Percentiles rank a stretch among this genome's conserved stretches.
phyloP scores from a whole-genome alignment of 2,797 vertebrate genomes.

The Orientallactaga sibirica region DNA sequence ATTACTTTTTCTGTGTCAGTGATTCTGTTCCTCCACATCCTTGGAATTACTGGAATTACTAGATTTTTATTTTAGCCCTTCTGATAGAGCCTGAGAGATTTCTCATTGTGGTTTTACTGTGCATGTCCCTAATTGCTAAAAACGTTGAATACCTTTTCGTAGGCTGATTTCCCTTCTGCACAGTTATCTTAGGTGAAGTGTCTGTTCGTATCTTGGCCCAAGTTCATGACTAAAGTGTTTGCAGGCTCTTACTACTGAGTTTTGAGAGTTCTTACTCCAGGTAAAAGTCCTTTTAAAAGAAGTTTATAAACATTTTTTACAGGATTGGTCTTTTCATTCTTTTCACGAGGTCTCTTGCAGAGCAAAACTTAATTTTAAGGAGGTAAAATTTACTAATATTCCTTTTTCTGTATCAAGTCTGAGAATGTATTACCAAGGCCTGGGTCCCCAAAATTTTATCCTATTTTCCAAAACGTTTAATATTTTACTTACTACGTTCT shows the following conservation, averaged over 20 bases:
- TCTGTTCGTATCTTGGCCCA: neutral
- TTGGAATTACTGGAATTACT: neutral
- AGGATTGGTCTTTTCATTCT: neutral
- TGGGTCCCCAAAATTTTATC: neutral
- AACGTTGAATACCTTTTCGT: neutral
- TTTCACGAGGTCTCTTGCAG: neutral
- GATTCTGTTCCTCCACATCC: neutral
- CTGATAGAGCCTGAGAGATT: neutral
- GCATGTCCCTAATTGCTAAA: neutral
- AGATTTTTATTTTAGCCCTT: neutral
- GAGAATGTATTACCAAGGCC: neutral
- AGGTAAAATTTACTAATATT: neutral
- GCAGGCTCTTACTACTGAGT: neutral
- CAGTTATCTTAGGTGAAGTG: neutral
- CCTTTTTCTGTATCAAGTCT: neutral
- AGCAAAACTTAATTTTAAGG: neutral
- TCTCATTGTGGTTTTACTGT: neutral
- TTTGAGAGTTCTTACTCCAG: neutral
- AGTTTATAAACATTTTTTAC: constrained; percentile 20
- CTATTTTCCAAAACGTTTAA: neutral
- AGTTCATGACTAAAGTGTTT: neutral
- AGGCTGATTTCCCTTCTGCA: neutral
- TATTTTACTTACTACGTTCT: neutral
- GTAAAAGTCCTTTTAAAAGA: neutral
- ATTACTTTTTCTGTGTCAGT: neutral